These are phyloP conservation scores for Magallana angulata DNA, from an alignment of 1,140 invertebrate species.

Conservation along the genomic window DNA sequence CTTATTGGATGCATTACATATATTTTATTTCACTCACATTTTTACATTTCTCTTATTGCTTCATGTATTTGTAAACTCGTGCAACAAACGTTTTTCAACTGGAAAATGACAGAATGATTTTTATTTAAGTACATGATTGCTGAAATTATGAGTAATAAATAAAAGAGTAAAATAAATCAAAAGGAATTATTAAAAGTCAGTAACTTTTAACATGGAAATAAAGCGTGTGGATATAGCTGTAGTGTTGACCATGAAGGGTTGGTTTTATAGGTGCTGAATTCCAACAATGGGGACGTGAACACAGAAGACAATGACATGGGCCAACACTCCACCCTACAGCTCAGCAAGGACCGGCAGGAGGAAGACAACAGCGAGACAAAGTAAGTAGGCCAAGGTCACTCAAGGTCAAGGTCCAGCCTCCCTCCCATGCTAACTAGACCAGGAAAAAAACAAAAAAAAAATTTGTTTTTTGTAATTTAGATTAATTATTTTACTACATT, in stretches of 20 bases:
- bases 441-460: too few relatives aligned
- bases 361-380: constrained; percentile 86
- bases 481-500: too few relatives aligned
- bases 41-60: not conserved
- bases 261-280: constrained; percentile 92
- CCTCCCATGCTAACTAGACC: not conserved
- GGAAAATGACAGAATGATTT: too few relatives aligned
- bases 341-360: constrained; percentile 88
- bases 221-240: too few relatives aligned
- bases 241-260: too few relatives aligned
- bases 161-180: too few relatives aligned
- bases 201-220: too few relatives aligned
- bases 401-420: not conserved
- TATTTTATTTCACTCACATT: not conserved
- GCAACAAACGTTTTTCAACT: not conserved
- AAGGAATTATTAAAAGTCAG: too few relatives aligned
- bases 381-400: constrained; percentile 73
- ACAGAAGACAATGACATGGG: constrained; percentile 91
- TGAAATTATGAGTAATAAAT: too few relatives aligned
- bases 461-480: too few relatives aligned
- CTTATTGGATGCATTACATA: too few relatives aligned
- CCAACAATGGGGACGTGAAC: constrained; percentile 96
- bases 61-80: not conserved
- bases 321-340: constrained; percentile 97
- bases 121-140: too few relatives aligned